Evolutionary conservation across 2,797 vertebrate species (phyloP).

Genomic region (Chaetodon trifasciatus): DNA sequence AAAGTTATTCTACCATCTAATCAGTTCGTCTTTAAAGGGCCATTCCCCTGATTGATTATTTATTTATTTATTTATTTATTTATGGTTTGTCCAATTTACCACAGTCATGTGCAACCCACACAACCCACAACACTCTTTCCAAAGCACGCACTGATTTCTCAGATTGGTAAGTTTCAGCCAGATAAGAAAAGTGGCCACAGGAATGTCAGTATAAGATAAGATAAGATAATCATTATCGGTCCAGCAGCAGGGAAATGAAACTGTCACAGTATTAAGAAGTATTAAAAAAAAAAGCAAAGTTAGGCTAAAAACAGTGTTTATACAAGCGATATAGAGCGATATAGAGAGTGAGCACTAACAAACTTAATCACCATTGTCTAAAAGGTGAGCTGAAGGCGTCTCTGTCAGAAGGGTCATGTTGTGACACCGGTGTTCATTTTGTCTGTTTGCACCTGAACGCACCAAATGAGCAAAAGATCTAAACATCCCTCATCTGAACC

Average conservation of each 20-base stretch:
- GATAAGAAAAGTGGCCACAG: background rate
- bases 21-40: background rate
- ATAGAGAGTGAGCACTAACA: too few species aligned
- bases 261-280: background rate
- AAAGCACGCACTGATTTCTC: background rate
- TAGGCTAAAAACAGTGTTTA: too few species aligned
- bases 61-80: too few species aligned
- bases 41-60: background rate
- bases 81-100: too few species aligned
- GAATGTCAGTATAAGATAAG: background rate
- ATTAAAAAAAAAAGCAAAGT: background rate
- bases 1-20: background rate
- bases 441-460: background rate
- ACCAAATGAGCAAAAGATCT: background rate
- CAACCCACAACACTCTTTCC: background rate
- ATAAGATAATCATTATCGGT: too few species aligned
- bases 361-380: too few species aligned
- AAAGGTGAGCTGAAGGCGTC: too few species aligned
- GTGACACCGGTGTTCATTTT: too few species aligned
- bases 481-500: background rate
- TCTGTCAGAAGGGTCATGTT: too few species aligned
- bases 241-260: background rate
- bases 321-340: too few species aligned
- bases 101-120: background rate
- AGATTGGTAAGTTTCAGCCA: background rate